Percentiles rank a stretch among this genome's conserved stretches.
Conservation (phyloP, 2,888 invertebrate species). For the Metellina segmentata region DNA sequence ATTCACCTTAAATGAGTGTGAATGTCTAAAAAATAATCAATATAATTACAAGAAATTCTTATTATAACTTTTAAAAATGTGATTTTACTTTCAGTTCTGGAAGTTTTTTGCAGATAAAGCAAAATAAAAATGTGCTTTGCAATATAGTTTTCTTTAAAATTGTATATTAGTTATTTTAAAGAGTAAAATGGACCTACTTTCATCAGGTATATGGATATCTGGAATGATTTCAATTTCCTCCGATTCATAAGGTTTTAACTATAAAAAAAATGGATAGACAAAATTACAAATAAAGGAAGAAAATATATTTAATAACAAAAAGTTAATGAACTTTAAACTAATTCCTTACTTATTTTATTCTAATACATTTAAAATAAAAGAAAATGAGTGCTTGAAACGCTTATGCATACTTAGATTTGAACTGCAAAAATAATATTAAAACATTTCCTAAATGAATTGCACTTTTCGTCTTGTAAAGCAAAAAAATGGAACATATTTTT, state of each 20-base stretch:
- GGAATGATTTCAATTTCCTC: constrained; percentile 74
- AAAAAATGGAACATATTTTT: no score
- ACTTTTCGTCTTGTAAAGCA: no score
- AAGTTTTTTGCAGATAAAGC: no score
- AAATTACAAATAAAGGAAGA: no score
- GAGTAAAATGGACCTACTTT: constrained; percentile 41
- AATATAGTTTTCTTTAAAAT: neutral
- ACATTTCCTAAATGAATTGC: no score
- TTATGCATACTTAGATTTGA: neutral
- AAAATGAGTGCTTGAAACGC: neutral
- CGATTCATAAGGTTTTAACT: constrained; percentile 60
- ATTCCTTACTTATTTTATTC: neutral
- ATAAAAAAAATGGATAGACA: neutral
- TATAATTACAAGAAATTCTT: no score
- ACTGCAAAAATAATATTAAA: no score
- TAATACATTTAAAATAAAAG: neutral
- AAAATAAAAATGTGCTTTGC: no score
- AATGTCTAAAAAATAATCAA: no score
- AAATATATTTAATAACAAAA: neutral
- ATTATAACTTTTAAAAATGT: no score
- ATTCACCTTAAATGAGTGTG: no score
- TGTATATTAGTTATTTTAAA: neutral
- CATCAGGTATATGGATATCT: constrained; percentile 73
- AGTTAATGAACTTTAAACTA: neutral
- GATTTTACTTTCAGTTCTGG: no score